A percentile compares a stretch with the other conserved stretches of the same genome.
phyloP scores from a whole-genome alignment of 30 jellyfish, hydroid and myxozoan species.

The Aurelia aurita complex sp. Pacific region DNA sequence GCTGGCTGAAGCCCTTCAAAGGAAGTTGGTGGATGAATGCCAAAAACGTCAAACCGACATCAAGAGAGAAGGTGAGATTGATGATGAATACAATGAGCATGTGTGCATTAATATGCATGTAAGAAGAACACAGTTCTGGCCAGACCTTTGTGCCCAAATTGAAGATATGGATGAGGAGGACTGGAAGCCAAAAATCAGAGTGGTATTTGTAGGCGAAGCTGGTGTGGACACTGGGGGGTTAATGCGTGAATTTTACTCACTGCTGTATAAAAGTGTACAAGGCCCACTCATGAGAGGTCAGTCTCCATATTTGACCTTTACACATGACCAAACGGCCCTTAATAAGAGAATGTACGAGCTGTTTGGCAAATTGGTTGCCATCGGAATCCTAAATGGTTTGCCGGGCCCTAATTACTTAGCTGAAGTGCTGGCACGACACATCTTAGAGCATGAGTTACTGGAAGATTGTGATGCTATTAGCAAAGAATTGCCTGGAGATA shows the following conservation, averaged over 20 bases:
- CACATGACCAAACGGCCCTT: no score
- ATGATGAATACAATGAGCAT: conserved; percentile 2
- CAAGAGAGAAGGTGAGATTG: background rate
- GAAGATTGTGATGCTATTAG: no score
- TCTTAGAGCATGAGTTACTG: no score
- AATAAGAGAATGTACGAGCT: no score
- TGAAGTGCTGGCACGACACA: no score
- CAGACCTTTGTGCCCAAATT: background rate
- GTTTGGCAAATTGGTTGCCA: no score
- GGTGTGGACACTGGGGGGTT: conserved; percentile 36
- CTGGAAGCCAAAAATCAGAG: conserved; percentile 9
- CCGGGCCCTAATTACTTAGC: no score
- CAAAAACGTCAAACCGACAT: background rate
- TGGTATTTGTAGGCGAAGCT: conserved; percentile 18
- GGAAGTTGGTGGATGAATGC: background rate
- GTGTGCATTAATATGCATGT: background rate
- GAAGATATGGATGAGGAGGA: conserved; percentile 3
- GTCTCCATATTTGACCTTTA: no score
- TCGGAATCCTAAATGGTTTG: no score
- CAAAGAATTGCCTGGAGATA: no score
- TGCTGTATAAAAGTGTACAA: background rate
- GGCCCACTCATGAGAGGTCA: no score
- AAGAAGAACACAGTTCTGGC: background rate
- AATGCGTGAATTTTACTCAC: conserved; percentile 26
- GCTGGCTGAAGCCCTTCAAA: background rate